These are phyloP conservation scores for Natrix natrix DNA, from an alignment of 2,797 vertebrate species.

Conservation along the genomic window DNA sequence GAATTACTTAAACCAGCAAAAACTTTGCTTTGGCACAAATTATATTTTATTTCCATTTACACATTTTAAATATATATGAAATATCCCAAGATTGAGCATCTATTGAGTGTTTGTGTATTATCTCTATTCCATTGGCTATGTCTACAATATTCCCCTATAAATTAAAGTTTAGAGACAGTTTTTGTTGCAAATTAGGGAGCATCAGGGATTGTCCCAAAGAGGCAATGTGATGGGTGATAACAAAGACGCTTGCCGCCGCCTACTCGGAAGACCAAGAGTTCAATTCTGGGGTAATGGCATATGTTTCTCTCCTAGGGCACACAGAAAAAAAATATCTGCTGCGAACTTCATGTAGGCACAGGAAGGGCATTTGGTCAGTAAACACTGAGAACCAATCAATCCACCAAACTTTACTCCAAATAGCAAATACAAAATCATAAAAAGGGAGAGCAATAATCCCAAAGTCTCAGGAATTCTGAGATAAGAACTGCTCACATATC, in stretches of 20 bases:
- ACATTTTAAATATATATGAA: background rate
- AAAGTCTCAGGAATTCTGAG: background rate
- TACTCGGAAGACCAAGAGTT: background rate
- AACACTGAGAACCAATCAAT: background rate
- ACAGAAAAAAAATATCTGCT: background rate
- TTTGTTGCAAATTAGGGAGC: background rate
- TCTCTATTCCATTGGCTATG: background rate
- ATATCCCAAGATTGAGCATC: background rate
- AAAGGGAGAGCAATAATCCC: background rate
- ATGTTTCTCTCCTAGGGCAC: background rate
- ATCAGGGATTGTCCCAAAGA: background rate
- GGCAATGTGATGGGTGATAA: background rate
- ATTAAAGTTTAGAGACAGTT: background rate
- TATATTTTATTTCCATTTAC: background rate
- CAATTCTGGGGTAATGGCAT: background rate
- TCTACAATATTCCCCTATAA: background rate
- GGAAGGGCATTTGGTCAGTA: background rate
- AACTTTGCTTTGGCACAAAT: background rate
- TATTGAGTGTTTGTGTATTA: background rate
- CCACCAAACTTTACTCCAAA: background rate
- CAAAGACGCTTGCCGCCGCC: background rate
- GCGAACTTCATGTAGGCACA: background rate
- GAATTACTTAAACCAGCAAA: background rate
- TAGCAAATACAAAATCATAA: background rate
- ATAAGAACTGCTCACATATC: background rate